These are phyloP conservation scores for Hemitrygon akajei DNA, from an alignment of 2,797 vertebrate genomes.

Conservation along the genomic window DNA sequence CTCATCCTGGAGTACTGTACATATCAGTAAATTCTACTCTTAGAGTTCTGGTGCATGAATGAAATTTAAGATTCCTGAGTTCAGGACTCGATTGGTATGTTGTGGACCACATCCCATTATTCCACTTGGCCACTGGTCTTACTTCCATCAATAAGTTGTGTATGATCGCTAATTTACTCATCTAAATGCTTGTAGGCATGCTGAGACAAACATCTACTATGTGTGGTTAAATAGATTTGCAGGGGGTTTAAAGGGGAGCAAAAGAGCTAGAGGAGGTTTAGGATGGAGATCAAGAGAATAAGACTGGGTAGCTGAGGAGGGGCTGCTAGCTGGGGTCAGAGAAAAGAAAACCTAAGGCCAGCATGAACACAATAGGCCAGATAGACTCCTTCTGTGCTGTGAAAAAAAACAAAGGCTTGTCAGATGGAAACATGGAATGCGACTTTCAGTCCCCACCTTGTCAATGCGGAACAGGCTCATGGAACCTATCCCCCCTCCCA, in stretches of 20 bases:
- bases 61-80: background rate
- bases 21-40: background rate
- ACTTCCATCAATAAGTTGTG: background rate
- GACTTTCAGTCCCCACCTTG: too few species aligned
- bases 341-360: background rate
- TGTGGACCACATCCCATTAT: background rate
- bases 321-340: background rate
- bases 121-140: background rate
- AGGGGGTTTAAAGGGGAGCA: background rate
- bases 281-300: background rate
- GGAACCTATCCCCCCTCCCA: too few species aligned
- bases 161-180: background rate
- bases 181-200: background rate
- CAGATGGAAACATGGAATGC: too few species aligned
- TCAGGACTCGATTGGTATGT: background rate
- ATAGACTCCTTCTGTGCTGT: too few species aligned
- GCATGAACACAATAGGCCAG: too few species aligned
- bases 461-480: too few species aligned
- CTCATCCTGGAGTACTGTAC: background rate
- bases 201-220: background rate
- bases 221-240: background rate
- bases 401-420: too few species aligned
- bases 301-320: background rate
- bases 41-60: background rate
- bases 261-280: background rate